A percentile compares a stretch with the other conserved stretches of the same genome.
phyloP scores from a whole-genome alignment of 2,113 vertebrate genomes.

The Erythrocercus mccallii region DNA sequence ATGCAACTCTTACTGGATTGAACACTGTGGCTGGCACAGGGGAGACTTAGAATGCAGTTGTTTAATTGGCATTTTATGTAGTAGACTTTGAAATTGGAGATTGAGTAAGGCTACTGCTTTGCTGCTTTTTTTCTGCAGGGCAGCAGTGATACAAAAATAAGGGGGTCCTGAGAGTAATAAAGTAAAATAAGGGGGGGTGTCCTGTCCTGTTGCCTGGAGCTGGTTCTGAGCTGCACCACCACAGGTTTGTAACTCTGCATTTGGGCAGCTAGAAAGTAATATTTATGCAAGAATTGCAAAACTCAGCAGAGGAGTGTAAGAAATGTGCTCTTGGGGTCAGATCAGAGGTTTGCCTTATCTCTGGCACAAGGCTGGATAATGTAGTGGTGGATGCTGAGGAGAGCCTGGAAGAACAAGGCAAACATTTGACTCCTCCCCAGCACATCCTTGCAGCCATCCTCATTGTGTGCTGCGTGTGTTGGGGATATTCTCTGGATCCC shows the following conservation, averaged over 20 bases:
- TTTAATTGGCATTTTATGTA: background rate
- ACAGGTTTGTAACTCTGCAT: background rate
- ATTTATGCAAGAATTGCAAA: background rate
- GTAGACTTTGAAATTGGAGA: background rate
- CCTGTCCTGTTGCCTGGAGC: background rate
- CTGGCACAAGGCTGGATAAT: background rate
- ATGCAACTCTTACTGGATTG: fast-evolving
- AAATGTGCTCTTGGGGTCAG: background rate
- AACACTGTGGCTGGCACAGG: background rate
- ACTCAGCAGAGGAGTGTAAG: background rate
- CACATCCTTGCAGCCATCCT: background rate
- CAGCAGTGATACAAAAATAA: background rate
- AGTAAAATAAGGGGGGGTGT: background rate
- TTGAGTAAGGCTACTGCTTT: background rate
- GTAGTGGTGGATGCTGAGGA: background rate
- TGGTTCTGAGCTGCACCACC: background rate
- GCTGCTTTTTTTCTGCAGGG: background rate
- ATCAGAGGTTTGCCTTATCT: background rate
- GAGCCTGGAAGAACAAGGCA: background rate
- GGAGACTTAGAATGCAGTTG: background rate
- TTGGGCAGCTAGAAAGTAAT: background rate
- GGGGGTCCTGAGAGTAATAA: background rate
- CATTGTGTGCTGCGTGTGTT: background rate
- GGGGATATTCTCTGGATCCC: background rate
- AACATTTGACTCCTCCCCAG: background rate